Evolutionary conservation across 2,888 invertebrate species (phyloP).

Genomic region (Cataglyphis cursor): DNA sequence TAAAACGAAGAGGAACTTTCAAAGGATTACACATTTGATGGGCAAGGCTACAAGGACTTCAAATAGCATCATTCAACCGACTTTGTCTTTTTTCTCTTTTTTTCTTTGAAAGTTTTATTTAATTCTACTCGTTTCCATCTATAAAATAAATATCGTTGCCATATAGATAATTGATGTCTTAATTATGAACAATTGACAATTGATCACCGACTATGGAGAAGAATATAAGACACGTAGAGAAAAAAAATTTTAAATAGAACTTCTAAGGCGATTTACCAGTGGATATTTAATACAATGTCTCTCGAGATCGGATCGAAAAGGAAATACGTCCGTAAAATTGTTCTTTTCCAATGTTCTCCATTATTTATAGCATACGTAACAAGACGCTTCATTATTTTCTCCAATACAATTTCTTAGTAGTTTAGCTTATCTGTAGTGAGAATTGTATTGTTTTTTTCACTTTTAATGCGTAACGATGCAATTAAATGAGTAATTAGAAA

Average conservation of each 20-base stretch:
- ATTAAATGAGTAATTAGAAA: not conserved
- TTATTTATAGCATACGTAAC: slow-evolving; percentile 31
- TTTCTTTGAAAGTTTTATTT: not conserved
- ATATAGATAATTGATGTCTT: slow-evolving; percentile 2
- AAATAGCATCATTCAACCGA: slow-evolving; percentile 41
- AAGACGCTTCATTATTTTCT: slow-evolving; percentile 14
- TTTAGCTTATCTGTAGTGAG: slow-evolving; percentile 14
- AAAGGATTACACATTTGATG: slow-evolving; percentile 51
- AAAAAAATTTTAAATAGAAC: not conserved
- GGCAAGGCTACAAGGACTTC: slow-evolving; percentile 17
- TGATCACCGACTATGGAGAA: not conserved
- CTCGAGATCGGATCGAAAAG: not conserved
- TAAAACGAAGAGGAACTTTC: slow-evolving; percentile 39
- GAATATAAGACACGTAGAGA: not conserved
- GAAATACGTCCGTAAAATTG: slow-evolving; percentile 1
- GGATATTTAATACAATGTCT: slow-evolving; percentile 8
- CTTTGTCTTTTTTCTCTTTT: not conserved
- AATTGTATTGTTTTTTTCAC: not conserved
- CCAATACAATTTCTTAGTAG: slow-evolving; percentile 19
- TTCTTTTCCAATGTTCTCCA: not conserved
- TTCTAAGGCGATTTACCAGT: slow-evolving; percentile 22
- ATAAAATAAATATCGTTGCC: not conserved
- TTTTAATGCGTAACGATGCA: not conserved
- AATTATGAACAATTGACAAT: slow-evolving; percentile 35
- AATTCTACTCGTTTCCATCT: not conserved